Base-by-base conservation (phyloP, 2,113 vertebrate species). In the Brachypteracias leptosomus region DNA sequence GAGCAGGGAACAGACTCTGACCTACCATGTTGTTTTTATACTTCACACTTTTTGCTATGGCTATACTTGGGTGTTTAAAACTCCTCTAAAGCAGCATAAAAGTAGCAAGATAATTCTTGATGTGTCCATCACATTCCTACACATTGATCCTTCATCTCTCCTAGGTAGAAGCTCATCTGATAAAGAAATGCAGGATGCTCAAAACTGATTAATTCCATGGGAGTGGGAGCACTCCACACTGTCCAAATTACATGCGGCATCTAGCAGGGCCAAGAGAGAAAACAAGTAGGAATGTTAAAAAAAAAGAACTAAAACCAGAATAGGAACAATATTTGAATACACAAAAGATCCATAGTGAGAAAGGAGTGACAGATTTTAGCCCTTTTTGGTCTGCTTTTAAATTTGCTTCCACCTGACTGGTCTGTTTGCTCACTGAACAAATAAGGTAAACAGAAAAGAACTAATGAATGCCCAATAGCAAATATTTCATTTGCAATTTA, bases 401-500 rank as follows among this genome's bases (percentile, higher is more conserved):
- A 67, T 93, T 88, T 77, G 8, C 26, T 77, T 86, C 51, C 17
- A 35, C 21, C 31, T 62, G 67, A 28, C 21, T 62, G 57, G 20
- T 59, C 47, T 66, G 22, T 78, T 86, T 87, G 42, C 68, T 83
- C 40, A 52, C 70, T 78, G 61, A 77, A 68, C 29, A 78, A 86
- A 61, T 78, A 65, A 82, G 20, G 29, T 68, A 78, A 84, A 75
- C 10, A 81, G 93, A 97, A 82, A 98, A 91, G 42, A 87, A 96
- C 36, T 61, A 94, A 36, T 59, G 71, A 96, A 93, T 70, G 91
- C 85, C 63, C 88, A 87, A 82, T 71, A 95, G 88, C 91, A 97
- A 97, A 91, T 95, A 97, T 94, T 98, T 97, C 87, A 93, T 96
- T 94, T 97, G 97, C 97, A 96, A 97, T 98, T 98, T 98, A 98